Conservation (phyloP, 2,888 invertebrate species). For the Melitaea athalia region DNA sequence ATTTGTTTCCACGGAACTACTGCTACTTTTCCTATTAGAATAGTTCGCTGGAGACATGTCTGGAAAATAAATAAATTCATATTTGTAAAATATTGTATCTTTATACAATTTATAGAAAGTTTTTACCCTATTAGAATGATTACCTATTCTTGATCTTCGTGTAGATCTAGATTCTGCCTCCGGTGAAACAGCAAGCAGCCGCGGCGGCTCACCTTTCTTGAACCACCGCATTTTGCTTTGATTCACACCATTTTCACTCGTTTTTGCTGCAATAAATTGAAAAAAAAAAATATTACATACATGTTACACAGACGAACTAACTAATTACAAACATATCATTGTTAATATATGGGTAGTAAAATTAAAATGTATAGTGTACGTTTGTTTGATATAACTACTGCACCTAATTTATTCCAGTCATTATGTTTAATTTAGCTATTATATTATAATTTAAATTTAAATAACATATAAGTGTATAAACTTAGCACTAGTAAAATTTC, state of each 20-base stretch:
- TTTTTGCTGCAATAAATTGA: constrained; percentile 43
- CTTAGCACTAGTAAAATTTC: too few species aligned
- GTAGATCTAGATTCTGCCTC: constrained; percentile 73
- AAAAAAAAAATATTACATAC: background rate
- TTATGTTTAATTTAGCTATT: too few species aligned
- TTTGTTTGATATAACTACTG: too few species aligned
- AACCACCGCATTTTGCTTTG: constrained; percentile 86
- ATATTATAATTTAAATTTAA: too few species aligned
- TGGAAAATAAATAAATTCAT: constrained; percentile 54
- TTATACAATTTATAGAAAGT: too few species aligned
- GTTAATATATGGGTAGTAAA: too few species aligned
- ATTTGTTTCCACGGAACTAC: constrained; percentile 85
- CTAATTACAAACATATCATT: background rate
- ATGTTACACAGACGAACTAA: too few species aligned
- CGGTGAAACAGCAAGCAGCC: constrained; percentile 86
- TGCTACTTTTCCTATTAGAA: constrained; percentile 83
- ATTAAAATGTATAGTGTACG: too few species aligned
- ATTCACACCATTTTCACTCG: constrained; percentile 35
- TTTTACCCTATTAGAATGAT: constrained; percentile 22
- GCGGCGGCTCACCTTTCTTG: constrained; percentile 86
- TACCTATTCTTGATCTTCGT: constrained; percentile 77
- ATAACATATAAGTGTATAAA: too few species aligned
- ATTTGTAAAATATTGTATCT: too few species aligned
- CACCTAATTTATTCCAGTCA: too few species aligned
- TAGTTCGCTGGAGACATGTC: constrained; percentile 85